Evolutionary conservation across 2,888 invertebrate genomes (phyloP), one percentile per base, ranked within the genome.

Genomic region (Venusia cambrica): DNA sequence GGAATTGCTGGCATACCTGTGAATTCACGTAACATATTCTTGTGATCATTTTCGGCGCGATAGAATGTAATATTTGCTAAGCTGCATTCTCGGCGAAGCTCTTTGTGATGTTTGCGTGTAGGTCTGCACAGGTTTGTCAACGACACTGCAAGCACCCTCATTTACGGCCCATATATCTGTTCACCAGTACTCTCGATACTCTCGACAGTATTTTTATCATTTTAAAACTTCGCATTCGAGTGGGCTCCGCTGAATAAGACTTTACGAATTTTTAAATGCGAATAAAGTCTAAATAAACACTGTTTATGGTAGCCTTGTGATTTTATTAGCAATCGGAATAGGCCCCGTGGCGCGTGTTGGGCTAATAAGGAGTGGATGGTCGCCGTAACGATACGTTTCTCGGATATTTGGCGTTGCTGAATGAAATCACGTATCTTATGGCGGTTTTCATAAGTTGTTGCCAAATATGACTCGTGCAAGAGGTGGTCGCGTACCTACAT

Each of bases 241-340:
- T 75, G 74, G 73, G 73, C 67, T 51, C 60, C 46, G 57, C 61
- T 81, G 78, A 83, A 73, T 84, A 81, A 83, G 83, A 78, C 74
- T 77, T 84, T 77, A 84, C 73, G 76, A 76, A 83, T 78, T 79
- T 77, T 83, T 77, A 77, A 84, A 79, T 44, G 65, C 66, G 56
- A 68, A 79, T 83, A 80, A 81, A 81, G 79, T 78, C 80, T 83
- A 80, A 79, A 83, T 81, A 84, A 83, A 75, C 62, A 62, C 70
- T 77, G 67, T 83, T 85, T 83, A 85, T 81, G 74, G 73, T 65
- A 62, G 73, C 63, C 67, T 73, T 75, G 73, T 73, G 74, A 73
- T 80, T 75, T 80, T 84, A 84, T 84, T 80, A 73, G 70, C 73
- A 80, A 78, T 67, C 68, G 57, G 63, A 76, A 80, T 81, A 78